Conservation (phyloP, 2,797 vertebrate genomes). For the Corythornis leucogaster region DNA sequence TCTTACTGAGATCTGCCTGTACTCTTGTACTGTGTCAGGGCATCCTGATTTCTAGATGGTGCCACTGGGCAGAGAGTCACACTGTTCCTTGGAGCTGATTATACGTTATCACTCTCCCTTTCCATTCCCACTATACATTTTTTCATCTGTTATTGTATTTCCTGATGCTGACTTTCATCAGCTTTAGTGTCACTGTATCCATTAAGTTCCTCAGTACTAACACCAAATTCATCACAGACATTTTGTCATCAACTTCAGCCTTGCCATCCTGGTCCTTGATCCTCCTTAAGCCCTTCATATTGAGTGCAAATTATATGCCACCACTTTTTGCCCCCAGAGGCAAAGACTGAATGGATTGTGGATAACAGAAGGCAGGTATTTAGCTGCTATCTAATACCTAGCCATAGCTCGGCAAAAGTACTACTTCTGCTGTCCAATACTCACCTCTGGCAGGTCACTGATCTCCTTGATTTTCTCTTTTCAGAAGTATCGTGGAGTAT, state of each 20-base stretch:
- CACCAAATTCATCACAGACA: background rate
- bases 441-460: background rate
- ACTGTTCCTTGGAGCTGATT: background rate
- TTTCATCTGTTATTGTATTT: background rate
- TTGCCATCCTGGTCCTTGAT: background rate
- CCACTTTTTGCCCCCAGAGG: background rate
- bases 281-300: background rate
- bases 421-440: background rate
- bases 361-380: background rate
- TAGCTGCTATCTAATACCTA: background rate
- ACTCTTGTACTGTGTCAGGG: background rate
- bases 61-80: background rate
- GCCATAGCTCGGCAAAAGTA: background rate
- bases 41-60: background rate
- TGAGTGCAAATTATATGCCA: background rate
- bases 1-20: background rate
- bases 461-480: background rate
- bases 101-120: background rate
- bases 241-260: background rate
- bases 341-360: background rate
- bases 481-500: background rate
- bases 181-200: background rate
- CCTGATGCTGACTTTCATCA: background rate
- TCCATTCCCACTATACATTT: background rate
- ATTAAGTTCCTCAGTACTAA: background rate